Conservation (phyloP, 2,113 vertebrate genomes). For the Coptodon rendalli region DNA sequence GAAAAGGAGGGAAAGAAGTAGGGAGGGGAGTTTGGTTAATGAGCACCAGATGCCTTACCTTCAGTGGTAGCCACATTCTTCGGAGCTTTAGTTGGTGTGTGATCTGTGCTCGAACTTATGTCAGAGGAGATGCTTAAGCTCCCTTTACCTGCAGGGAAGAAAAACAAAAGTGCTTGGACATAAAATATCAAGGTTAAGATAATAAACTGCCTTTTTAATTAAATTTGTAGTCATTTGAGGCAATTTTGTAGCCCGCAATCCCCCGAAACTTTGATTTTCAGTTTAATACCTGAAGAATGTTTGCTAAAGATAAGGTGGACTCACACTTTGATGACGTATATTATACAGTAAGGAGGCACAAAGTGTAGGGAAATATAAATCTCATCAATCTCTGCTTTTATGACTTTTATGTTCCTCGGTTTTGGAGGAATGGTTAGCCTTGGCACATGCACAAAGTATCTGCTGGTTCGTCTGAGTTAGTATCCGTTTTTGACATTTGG, state of each 20-base stretch:
- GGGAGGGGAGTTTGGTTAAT: slow-evolving; percentile 67
- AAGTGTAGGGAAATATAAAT: slow-evolving; percentile 16
- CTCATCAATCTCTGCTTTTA: slow-evolving; percentile 12
- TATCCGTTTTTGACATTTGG: not conserved
- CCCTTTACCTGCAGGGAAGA: slow-evolving; percentile 85
- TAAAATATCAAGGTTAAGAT: not conserved
- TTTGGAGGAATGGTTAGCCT: slow-evolving; percentile 6
- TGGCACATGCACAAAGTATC: slow-evolving; percentile 31
- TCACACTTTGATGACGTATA: not conserved
- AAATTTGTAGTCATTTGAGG: not conserved
- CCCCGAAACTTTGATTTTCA: not conserved
- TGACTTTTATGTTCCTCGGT: slow-evolving; percentile 35
- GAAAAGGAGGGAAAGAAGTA: not conserved
- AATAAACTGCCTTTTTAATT: not conserved
- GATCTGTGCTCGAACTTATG: slow-evolving; percentile 98
- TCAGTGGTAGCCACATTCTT: slow-evolving; percentile 97
- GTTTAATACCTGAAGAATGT: not conserved
- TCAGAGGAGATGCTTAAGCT: slow-evolving; percentile 99
- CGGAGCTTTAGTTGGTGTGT: slow-evolving; percentile 91
- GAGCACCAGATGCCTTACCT: slow-evolving; percentile 88
- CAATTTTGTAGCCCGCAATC: not conserved
- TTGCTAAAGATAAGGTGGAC: not conserved
- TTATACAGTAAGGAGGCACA: not conserved
- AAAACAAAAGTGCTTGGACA: not conserved
- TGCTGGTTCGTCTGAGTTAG: slow-evolving; percentile 12